These are phyloP conservation scores for Lasioglossum pauxillum DNA, from an alignment of 2,888 invertebrate species.

Conservation along the genomic window DNA sequence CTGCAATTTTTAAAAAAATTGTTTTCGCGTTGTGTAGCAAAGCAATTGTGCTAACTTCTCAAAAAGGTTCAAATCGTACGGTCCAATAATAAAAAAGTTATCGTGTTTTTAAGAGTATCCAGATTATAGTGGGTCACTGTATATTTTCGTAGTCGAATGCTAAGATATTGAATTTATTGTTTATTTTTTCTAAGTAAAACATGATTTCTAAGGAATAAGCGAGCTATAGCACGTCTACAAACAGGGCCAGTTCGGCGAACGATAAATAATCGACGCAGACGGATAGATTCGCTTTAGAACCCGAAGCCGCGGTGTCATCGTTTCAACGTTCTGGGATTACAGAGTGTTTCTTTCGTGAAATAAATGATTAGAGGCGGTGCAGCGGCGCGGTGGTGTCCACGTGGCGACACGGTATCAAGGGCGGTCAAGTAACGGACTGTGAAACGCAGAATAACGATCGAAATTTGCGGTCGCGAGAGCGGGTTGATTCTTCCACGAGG, in stretches of 20 bases:
- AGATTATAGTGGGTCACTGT: too few species aligned
- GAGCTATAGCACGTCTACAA: background rate
- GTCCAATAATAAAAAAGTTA: too few species aligned
- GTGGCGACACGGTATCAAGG: conserved; percentile 7
- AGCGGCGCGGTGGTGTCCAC: background rate
- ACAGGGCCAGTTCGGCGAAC: background rate
- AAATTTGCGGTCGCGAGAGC: conserved; percentile 41
- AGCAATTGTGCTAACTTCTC: too few species aligned
- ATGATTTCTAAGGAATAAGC: too few species aligned
- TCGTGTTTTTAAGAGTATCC: too few species aligned
- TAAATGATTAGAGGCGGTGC: background rate
- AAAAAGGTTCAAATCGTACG: too few species aligned
- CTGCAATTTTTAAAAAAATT: too few species aligned
- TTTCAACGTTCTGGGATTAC: conserved; percentile 5
- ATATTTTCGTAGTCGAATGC: too few species aligned
- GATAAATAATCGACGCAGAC: background rate
- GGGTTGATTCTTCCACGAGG: conserved; percentile 50
- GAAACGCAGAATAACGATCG: conserved; percentile 60
- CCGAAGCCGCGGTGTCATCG: background rate
- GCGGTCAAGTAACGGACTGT: conserved; percentile 31
- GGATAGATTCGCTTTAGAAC: background rate
- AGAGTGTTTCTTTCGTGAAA: background rate
- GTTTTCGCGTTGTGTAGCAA: too few species aligned
- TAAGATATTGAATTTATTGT: too few species aligned
- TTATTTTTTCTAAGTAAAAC: too few species aligned